A percentile compares a stretch with the other conserved stretches of the same genome.
Evolutionary conservation across 2,888 invertebrate genomes (phyloP).

Genomic region (Acanthopleura granulata): DNA sequence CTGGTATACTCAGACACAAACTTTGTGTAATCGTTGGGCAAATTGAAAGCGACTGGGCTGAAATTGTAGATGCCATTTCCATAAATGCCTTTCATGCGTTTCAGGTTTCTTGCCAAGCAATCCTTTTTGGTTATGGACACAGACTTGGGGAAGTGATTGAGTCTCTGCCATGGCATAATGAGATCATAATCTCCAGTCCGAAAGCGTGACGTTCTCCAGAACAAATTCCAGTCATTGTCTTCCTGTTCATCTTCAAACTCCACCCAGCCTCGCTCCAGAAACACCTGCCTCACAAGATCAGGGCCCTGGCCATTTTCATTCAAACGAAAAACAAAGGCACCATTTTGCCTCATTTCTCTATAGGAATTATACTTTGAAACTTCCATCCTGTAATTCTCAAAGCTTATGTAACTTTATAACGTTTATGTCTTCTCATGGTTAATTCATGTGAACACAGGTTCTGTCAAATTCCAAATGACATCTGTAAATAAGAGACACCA

Average conservation of each 20-base stretch:
- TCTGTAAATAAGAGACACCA: too few relatives aligned
- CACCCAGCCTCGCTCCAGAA: slow-evolving; percentile 84
- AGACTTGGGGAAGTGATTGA: slow-evolving; percentile 82
- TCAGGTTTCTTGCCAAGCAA: slow-evolving; percentile 80
- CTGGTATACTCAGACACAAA: slow-evolving; percentile 81
- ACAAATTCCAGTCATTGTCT: slow-evolving; percentile 80
- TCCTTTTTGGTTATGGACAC: slow-evolving; percentile 89
- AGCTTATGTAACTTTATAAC: neutral
- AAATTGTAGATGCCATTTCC: slow-evolving; percentile 81
- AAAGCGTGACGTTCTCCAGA: slow-evolving; percentile 87
- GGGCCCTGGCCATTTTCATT: slow-evolving; percentile 65
- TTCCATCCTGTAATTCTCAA: too few relatives aligned
- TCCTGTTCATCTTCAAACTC: slow-evolving; percentile 76
- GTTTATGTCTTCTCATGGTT: neutral
- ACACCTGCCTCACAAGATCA: slow-evolving; percentile 75
- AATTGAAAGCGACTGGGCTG: slow-evolving; percentile 85
- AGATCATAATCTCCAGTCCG: slow-evolving; percentile 69
- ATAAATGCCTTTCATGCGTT: slow-evolving; percentile 84
- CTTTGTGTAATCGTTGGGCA: slow-evolving; percentile 87
- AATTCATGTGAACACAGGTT: too few relatives aligned
- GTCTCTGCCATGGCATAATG: slow-evolving; percentile 62
- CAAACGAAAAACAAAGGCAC: slow-evolving; percentile 56
- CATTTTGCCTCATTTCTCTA: neutral
- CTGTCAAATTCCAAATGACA: too few relatives aligned
- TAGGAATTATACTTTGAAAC: too few relatives aligned